These are phyloP conservation scores for Telmatherina bonti DNA, from an alignment of 2,797 vertebrate species.

Conservation along the genomic window DNA sequence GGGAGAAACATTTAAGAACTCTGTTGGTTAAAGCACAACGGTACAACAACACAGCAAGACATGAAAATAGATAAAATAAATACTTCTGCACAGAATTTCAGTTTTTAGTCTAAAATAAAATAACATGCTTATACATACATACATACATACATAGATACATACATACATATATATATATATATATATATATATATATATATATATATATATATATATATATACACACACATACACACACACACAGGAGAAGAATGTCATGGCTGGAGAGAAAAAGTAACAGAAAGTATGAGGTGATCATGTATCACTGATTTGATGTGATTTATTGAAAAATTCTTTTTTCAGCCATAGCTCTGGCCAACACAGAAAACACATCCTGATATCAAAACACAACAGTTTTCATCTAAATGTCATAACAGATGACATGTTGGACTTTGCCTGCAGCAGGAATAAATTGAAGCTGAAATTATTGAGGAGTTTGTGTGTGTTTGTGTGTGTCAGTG, in stretches of 20 bases:
- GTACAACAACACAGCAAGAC: conserved; percentile 39
- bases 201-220: too few species aligned
- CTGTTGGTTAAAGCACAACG: conserved; percentile 33
- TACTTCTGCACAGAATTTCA: conserved; percentile 8
- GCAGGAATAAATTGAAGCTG: conserved; percentile 50
- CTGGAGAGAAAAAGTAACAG: conserved; percentile 34
- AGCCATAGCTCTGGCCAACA: conserved; percentile 29
- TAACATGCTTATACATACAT: too few species aligned
- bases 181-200: too few species aligned
- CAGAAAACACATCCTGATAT: conserved; percentile 42
- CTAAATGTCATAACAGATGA: conserved; percentile 52
- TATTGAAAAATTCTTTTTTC: conserved; percentile 55
- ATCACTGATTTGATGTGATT: conserved; percentile 55
- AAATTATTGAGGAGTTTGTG: conserved; percentile 32
- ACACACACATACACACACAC: too few species aligned
- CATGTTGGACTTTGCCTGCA: conserved; percentile 51
- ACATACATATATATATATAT: too few species aligned
- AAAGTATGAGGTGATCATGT: conserved; percentile 47
- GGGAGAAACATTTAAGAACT: conserved; percentile 51
- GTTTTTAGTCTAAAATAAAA: conserved; percentile 9
- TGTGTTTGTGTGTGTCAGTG: conserved; percentile 13
- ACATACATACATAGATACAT: too few species aligned
- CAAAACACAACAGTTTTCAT: conserved; percentile 40
- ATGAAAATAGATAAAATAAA: conserved; percentile 35
- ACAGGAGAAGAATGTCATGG: conserved; percentile 39